Conservation (phyloP, 2,888 invertebrate species). For the Allophyes oxyacanthae region DNA sequence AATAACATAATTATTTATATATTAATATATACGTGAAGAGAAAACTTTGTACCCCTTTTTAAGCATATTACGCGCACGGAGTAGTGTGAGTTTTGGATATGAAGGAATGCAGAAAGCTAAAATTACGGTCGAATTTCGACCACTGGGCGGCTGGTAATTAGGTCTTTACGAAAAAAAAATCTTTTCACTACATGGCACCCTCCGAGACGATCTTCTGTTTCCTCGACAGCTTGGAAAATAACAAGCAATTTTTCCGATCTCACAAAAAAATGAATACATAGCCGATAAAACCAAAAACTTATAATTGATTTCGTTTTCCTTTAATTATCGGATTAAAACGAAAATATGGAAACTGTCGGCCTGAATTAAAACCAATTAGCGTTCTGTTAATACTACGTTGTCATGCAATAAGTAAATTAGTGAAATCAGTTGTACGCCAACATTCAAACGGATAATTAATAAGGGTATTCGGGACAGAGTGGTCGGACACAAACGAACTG, state of each 20-base stretch:
- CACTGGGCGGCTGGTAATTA: too few species aligned
- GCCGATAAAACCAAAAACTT: constrained; percentile 8
- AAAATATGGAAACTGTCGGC: constrained; percentile 25
- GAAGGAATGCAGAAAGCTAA: too few species aligned
- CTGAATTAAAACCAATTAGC: constrained; percentile 30
- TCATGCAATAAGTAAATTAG: constrained; percentile 51
- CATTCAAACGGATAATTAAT: constrained; percentile 57
- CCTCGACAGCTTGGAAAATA: not conserved
- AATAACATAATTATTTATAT: too few species aligned
- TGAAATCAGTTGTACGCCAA: constrained; percentile 39
- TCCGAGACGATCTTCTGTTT: too few species aligned
- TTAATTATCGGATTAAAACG: constrained; percentile 14
- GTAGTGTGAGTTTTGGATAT: too few species aligned
- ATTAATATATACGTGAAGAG: too few species aligned
- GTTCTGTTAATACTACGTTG: constrained; percentile 23
- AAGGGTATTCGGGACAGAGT: constrained; percentile 43
- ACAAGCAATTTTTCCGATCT: not conserved
- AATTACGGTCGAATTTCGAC: too few species aligned
- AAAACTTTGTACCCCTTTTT: too few species aligned
- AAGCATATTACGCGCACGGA: too few species aligned
- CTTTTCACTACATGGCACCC: too few species aligned
- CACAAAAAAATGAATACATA: constrained; percentile 12
- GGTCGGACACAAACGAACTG: constrained; percentile 24
- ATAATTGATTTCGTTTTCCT: constrained; percentile 24
- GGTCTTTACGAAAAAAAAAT: too few species aligned